phyloP scores from a whole-genome alignment of 2,797 vertebrate genomes.

The Buphagus erythrorhynchus region DNA sequence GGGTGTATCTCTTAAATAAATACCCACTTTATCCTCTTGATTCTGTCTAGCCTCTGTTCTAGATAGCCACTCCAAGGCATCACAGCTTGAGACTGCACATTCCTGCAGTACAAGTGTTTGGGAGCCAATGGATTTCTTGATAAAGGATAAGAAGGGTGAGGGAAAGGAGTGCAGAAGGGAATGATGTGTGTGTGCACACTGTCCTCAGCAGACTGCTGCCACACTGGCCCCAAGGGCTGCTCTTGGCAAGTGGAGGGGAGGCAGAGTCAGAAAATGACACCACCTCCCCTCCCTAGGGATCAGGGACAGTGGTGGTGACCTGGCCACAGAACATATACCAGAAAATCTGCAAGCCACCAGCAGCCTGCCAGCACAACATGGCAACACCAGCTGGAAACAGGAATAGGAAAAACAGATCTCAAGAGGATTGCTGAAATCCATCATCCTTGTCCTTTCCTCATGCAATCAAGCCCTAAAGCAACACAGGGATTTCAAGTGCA shows the following conservation, averaged over 20 bases:
- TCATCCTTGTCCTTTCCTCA: background rate
- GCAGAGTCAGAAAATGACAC: background rate
- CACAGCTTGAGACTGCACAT: accelerated
- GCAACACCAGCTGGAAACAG: background rate
- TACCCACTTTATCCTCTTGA: background rate
- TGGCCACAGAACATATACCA: accelerated
- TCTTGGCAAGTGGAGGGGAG: accelerated
- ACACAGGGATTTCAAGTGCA: background rate
- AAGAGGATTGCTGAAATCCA: background rate
- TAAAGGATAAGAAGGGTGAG: background rate
- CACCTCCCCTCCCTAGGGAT: background rate
- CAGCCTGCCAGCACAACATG: accelerated
- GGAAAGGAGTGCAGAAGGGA: background rate
- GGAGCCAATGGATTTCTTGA: background rate
- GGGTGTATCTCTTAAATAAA: background rate
- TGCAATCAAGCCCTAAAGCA: background rate
- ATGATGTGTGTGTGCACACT: accelerated
- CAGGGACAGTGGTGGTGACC: background rate
- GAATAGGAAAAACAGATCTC: background rate
- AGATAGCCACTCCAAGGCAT: background rate
- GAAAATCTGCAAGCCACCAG: background rate
- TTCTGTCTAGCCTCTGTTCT: background rate
- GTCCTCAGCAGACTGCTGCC: background rate
- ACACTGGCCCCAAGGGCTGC: background rate
- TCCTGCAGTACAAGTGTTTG: accelerated